phyloP scores from a whole-genome alignment of 2,113 vertebrate genomes.

The Fulmarus glacialis region DNA sequence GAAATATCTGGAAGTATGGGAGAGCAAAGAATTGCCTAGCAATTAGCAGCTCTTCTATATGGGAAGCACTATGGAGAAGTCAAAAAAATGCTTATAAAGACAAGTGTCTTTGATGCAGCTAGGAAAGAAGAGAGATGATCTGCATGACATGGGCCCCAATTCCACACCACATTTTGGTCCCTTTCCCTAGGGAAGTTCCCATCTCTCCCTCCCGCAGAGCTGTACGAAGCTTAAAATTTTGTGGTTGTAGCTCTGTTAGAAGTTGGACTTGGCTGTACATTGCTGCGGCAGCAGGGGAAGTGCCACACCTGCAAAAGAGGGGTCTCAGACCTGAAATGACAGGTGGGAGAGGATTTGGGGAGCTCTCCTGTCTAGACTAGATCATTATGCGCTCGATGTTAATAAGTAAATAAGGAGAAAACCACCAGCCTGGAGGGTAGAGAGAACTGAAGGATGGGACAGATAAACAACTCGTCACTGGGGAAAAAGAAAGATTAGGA shows the following conservation, averaged over 20 bases:
- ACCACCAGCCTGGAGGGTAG: not conserved
- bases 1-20: not conserved
- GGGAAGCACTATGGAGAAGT: not conserved
- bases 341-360: not conserved
- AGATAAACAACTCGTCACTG: not conserved
- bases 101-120: not conserved
- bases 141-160: fast-evolving
- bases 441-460: not conserved
- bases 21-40: not conserved
- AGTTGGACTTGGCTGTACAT: not conserved
- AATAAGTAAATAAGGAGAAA: not conserved
- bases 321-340: not conserved
- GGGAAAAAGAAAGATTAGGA: not conserved
- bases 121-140: not conserved
- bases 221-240: not conserved
- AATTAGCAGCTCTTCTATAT: not conserved
- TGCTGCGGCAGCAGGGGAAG: not conserved
- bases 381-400: fast-evolving
- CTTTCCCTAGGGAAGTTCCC: not conserved
- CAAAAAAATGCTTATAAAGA: not conserved
- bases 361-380: not conserved
- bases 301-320: not conserved
- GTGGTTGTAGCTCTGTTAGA: not conserved
- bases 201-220: not conserved
- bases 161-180: not conserved